Evolutionary conservation across 2,888 invertebrate species (phyloP), one percentile per base, ranked within the genome.

Genomic region (Meliscaeva auricollis): DNA sequence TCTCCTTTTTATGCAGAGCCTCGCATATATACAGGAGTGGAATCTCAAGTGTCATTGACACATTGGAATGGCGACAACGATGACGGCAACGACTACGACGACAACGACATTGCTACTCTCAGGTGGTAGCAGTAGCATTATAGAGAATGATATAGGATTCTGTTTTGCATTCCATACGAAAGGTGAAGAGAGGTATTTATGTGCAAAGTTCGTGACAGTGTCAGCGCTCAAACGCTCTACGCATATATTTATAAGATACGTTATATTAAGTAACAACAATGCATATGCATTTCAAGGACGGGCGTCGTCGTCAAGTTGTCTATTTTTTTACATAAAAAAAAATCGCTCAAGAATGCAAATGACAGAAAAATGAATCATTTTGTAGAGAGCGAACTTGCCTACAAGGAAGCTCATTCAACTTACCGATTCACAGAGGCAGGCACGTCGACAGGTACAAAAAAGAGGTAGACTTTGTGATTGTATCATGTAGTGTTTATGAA

Each of bases 11-110:
- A 72, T 74, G 30, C 62, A 70, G 38, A 68, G 75, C 64, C 58
- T 50, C 44, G 26, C 46, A 64, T 46, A 50, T 13, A 30, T 54
- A 54, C 64, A 70, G 30, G 56, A 80, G 80, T 68, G 50, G 69
- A 79, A 80, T 84, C 75, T 84, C 70, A 84, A 84, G 84, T 84
- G 84, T 84, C 84, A 84, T 80, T 80, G 84, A 84, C 84, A 84
- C 84, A 84, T 84, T 70, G 70, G 69, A 52, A 74, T 72, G 75
- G 66, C 75, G 52, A 74, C 46, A 41, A 15, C 62, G 26, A 60
- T 20, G 9, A 48, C 48, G 48, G 58, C 58, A 17, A 8, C 48
- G 9, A 62, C 68, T 30, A 66, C 66, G 41, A 44, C 30, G 7
- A 44, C 26, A n/a, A 17, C 60, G 66, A 62, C 78, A 50, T 9